Percentiles rank a stretch among this genome's conserved stretches.
These are phyloP conservation scores for Temnothorax rugatulus DNA, from an alignment of 2,888 invertebrate genomes.

Conservation along the genomic window DNA sequence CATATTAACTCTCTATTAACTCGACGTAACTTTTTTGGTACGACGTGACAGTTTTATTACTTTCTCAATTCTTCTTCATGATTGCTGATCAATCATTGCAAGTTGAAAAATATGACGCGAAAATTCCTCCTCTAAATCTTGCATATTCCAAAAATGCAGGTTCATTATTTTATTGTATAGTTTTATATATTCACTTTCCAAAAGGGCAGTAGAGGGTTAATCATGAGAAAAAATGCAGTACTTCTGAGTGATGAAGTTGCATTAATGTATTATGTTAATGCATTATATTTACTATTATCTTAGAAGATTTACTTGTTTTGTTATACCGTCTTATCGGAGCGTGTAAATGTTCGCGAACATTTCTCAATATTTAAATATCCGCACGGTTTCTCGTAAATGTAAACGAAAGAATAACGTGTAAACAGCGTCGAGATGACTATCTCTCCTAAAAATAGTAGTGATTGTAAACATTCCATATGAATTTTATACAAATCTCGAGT, in stretches of 20 bases:
- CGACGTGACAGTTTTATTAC: background rate
- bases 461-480: constrained; percentile 47
- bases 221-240: background rate
- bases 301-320: constrained; percentile 9
- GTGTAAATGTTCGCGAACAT: background rate
- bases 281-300: background rate
- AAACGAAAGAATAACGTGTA: constrained; percentile 2
- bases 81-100: background rate
- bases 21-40: background rate
- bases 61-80: background rate
- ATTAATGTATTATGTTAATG: background rate
- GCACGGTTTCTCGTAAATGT: background rate
- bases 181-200: background rate
- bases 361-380: constrained; percentile 8
- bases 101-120: background rate
- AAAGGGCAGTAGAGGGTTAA: constrained; percentile 18
- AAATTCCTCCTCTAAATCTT: background rate
- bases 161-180: background rate
- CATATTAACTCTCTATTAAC: background rate
- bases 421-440: background rate
- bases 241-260: background rate
- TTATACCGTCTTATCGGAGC: background rate
- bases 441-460: background rate
- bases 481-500: constrained; percentile 27
- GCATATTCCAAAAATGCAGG: background rate